These are phyloP conservation scores for Lepidurus arcticus DNA, from an alignment of 1,140 invertebrate genomes.

Conservation along the genomic window DNA sequence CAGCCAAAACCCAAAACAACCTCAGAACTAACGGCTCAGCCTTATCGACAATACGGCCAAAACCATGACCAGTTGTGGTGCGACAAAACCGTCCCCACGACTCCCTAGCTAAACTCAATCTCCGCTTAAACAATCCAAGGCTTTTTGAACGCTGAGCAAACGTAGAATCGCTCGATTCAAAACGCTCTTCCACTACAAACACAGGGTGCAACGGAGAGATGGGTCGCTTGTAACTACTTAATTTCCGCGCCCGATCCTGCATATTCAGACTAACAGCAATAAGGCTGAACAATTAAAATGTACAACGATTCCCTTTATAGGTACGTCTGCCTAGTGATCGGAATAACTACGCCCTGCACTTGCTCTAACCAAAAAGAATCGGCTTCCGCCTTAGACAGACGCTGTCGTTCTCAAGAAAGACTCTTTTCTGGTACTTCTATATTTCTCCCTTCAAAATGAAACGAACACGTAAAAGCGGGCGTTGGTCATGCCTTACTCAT, in stretches of 20 bases:
- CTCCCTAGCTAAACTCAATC: not conserved
- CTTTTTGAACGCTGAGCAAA: not conserved
- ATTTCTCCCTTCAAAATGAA: no score
- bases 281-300: not conserved
- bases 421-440: no score
- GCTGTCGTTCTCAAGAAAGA: no score
- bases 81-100: conserved; percentile 16
- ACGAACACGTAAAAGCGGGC: no score
- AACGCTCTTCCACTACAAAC: not conserved
- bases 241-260: not conserved
- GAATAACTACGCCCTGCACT: no score
- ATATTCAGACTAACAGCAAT: not conserved
- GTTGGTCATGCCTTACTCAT: no score
- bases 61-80: conserved; percentile 31
- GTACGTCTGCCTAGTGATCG: no score
- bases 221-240: not conserved
- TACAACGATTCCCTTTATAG: no score
- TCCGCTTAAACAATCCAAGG: not conserved
- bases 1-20: conserved; percentile 24
- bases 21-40: conserved; percentile 20
- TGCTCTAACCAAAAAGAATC: no score
- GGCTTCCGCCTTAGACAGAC: no score
- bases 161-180: not conserved
- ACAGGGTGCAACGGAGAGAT: not conserved
- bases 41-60: conserved; percentile 26